Evolutionary conservation across 2,888 invertebrate species (phyloP), one percentile per base, ranked within the genome.

Genomic region (Tipula confusa): DNA sequence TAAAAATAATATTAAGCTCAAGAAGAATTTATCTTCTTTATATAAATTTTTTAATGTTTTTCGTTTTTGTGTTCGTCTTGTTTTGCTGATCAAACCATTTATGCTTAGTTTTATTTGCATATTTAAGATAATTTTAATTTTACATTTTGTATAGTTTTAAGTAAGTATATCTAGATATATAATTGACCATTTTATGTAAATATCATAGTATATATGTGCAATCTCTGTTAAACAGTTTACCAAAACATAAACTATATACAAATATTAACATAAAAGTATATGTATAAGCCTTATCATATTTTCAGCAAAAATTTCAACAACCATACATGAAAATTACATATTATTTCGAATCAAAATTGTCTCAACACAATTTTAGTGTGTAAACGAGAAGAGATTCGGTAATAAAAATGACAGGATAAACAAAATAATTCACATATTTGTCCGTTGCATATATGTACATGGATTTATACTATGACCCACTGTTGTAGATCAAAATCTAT

Each of bases 331-430:
- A 24, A 64, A 64, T 64, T 64, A 64, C 64, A 64, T 64, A 64
- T 64, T 64, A n/a, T 64, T 64, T 64, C 64, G 24, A 64, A 64
- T 64, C 64, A 64, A 64, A 64, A 64, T 64, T 64, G 64, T 64
- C 64, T 64, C 64, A 64, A 64, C 64, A 64, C 64, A 64, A 24
- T 64, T 64, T 64, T 64, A 64, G 24, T 64, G 64, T 24, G 24
- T 24, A 24, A n/a, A 13, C 13, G 43, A 43, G 43, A 43, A 24
- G 64, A 64, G 64, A 64, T 64, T 64, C 64, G 64, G 64, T 24
- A 64, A 64, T 64, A 64, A n/a, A n/a, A 64, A 64, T 64, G 64
- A 64, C 64, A 24, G 64, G 64, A 64, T 64, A 64, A 64, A 64
- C 64, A 64, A 64, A 24, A 64, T 64, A 64, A 64, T 64, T 64